Base-by-base conservation (phyloP, 2,797 vertebrate genomes). In the Mus minutoides region DNA sequence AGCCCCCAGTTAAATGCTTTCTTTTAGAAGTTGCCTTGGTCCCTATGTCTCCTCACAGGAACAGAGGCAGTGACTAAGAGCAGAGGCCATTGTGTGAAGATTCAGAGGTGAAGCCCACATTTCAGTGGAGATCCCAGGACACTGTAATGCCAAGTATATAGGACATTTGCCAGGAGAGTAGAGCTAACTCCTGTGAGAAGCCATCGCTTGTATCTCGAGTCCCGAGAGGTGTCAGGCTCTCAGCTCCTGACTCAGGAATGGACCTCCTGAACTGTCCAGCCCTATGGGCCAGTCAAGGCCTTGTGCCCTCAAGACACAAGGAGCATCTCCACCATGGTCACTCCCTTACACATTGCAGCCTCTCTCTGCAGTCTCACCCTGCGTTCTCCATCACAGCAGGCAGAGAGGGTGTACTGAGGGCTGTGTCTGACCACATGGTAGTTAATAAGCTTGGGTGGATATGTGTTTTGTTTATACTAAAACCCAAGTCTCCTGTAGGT, bases 401-500 rank as follows among this genome's bases (percentile, higher is more conserved):
- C 49, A 49, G 49, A 13, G 64, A 31, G 46, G 69, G 17, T 37
- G 14, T 67, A 31, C 69, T 9, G 34, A 17, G 10, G 67, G 22
- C 11, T n/a, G 12, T 1, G 1, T 75, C 34, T 21, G 67, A 49
- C 46, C 14, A 3, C 0, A 0, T 7, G 49, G 75, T 49, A 26
- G 1, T 85, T 95, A 12, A 26, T 52, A 73, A 80, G 26, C 40
- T 46, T 9, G 0, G 4, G 4, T 34, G 29, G 37, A 4, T 91
- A 58, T 80, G 77, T 31, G 0, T 3, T 24, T 4, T 49, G 11
- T 34, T 34, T 69, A 34, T 24, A 14, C 0, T 52, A n/a, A 90
- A 86, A 37, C 46, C 54, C 58, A 10, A 5, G 2, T 83, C 83
- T 54, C n/a, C 10, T 9, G 49, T 2, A 60, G n/a, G 43, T 56